phyloP scores from a whole-genome alignment of 2,797 vertebrate species.

The Mallotus villosus region DNA sequence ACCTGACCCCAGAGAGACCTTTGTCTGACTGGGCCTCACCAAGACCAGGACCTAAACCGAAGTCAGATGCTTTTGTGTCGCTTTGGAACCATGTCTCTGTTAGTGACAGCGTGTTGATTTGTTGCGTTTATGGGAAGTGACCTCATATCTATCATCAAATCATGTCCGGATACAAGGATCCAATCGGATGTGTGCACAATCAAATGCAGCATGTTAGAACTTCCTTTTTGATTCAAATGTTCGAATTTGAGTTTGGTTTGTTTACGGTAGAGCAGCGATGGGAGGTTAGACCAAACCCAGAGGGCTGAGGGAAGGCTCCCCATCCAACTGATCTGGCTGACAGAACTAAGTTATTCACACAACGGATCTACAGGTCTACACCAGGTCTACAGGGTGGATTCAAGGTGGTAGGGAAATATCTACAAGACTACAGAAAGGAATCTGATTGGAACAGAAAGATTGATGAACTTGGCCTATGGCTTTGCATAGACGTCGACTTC shows the following conservation, averaged over 20 bases:
- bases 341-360: neutral
- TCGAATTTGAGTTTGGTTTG: neutral
- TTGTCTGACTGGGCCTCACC: too few relatives aligned
- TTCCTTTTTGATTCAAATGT: neutral
- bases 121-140: neutral
- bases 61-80: too few relatives aligned
- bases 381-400: neutral
- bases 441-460: constrained; percentile 25
- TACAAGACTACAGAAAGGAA: neutral
- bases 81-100: too few relatives aligned
- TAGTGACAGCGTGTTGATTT: too few relatives aligned
- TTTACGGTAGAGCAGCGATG: neutral
- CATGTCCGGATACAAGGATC: neutral
- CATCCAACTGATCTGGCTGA: neutral
- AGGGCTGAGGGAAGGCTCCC: neutral
- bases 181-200: neutral
- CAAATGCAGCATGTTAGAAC: neutral
- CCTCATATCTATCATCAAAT: neutral
- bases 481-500: constrained; percentile 22
- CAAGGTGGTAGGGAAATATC: neutral
- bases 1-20: too few relatives aligned
- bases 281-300: constrained; percentile 2
- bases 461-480: constrained; percentile 39
- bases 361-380: too few relatives aligned
- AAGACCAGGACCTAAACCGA: too few relatives aligned